These are phyloP conservation scores for Dryas iulia DNA, from an alignment of 1,140 invertebrate species.

Conservation along the genomic window DNA sequence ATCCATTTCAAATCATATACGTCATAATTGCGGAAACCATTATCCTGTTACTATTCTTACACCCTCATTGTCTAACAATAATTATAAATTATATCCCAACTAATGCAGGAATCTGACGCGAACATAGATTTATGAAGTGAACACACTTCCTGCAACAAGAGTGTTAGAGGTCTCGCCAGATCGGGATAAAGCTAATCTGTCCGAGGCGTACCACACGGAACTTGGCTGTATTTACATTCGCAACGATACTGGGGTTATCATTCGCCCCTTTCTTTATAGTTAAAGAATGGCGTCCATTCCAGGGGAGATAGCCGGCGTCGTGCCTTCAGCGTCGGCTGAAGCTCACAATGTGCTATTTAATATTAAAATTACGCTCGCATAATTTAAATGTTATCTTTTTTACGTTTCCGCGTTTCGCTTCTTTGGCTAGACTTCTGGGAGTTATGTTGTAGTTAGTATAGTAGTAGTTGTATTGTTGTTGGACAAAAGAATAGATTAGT, in stretches of 20 bases:
- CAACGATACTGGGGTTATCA: conserved; percentile 28
- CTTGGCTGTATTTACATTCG: conserved; percentile 29
- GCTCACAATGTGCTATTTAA: conserved; percentile 24
- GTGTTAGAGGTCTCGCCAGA: background rate
- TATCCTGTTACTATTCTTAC: too few species aligned
- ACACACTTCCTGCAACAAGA: background rate
- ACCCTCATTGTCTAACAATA: too few species aligned
- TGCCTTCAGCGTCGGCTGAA: background rate
- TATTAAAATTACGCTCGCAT: conserved; percentile 31
- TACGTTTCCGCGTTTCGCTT: conserved; percentile 16
- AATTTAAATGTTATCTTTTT: conserved; percentile 28
- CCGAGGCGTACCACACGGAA: conserved; percentile 24
- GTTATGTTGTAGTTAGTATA: too few species aligned
- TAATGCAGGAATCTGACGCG: background rate
- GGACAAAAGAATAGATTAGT: background rate
- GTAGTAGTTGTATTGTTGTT: background rate
- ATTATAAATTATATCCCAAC: too few species aligned
- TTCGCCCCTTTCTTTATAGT: conserved; percentile 1
- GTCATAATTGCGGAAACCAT: too few species aligned
- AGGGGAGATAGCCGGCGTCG: conserved; percentile 13
- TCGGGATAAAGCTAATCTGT: conserved; percentile 20
- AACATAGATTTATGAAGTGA: background rate
- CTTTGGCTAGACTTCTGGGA: background rate
- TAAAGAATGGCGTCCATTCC: conserved; percentile 23
- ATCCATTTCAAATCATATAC: too few species aligned